Conservation (phyloP, 92 coral and sea anemone species). For the Galaxea fascicularis region DNA sequence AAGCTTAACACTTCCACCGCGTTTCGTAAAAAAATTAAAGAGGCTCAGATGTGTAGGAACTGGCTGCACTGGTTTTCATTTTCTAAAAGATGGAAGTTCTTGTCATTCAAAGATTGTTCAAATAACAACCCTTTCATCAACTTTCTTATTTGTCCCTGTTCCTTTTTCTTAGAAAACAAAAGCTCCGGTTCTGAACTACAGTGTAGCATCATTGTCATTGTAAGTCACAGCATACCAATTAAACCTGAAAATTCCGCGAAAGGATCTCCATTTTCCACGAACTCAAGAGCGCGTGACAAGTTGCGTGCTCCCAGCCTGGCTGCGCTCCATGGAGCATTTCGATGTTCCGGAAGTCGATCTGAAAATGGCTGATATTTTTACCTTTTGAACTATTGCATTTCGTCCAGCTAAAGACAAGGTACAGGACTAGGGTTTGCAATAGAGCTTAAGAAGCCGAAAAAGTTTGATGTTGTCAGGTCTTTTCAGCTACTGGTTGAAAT, state of each 20-base stretch:
- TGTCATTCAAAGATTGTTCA: not conserved
- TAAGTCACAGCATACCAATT: too few relatives aligned
- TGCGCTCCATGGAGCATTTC: not conserved
- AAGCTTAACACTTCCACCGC: too few relatives aligned
- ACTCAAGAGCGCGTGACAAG: not conserved
- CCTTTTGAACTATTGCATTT: not conserved
- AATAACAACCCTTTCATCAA: not conserved
- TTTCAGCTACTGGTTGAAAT: not conserved
- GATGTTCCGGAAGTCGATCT: conserved; percentile 10
- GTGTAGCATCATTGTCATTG: too few relatives aligned
- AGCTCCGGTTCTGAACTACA: not conserved
- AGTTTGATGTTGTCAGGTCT: not conserved
- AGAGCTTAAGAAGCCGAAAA: not conserved
- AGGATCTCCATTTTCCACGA: not conserved
- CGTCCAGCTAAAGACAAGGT: not conserved
- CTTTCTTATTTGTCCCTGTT: not conserved
- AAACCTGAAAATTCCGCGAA: not conserved
- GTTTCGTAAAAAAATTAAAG: too few relatives aligned
- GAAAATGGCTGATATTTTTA: not conserved
- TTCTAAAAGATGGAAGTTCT: not conserved
- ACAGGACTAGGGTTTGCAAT: not conserved
- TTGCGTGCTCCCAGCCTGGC: conserved; percentile 15
- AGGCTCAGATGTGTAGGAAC: too few relatives aligned
- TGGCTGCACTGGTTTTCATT: not conserved
- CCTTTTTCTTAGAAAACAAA: not conserved